Base-by-base conservation (phyloP, 2,797 vertebrate species). In the Furcifer pardalis region DNA sequence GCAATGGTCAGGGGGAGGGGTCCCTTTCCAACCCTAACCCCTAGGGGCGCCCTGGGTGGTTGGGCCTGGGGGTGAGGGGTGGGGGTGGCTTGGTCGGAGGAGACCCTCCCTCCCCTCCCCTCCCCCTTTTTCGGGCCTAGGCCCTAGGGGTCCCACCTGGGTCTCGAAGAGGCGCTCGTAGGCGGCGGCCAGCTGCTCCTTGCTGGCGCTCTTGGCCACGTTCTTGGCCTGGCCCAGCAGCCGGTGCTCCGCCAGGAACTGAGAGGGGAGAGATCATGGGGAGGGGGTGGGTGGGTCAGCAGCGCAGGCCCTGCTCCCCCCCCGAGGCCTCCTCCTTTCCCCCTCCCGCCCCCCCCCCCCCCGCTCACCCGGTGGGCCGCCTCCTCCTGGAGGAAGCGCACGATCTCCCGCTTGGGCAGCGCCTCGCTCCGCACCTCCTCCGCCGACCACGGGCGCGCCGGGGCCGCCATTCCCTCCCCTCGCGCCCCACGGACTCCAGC, bases 181-280 rank as follows among this genome's bases (percentile, higher is more conserved):
- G 56, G 98, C 98, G 5, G 92, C 77, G 40, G 97, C 93, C 42
- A 99, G 95, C 44, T 99, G 97, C 40, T 99, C 98, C 95, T 99
- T 99, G 49, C 98, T 99, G 56, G 98, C 98, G 0, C 98, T 99
- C 95, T 99, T 99, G 0, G 97, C 96, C 69, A 99, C 98, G 93
- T 98, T 99, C 92, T 99, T 99, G 35, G 99, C 96, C 91, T 99
- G 99, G 93, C 98, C 98, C 88, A 98, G 91, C 90, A 99, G 95
- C 87, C 98, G 98, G 93, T 99, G 97, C 86, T 99, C 98, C 77
- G 96, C 96, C 87, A 99, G 97, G 94, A 99, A 99, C 98, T 99
- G 68, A 92, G 13, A 94, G 89, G 68, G n/a, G n/a, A n/a, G n/a
- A n/a, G n/a, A n/a, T n/a, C n/a, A n/a, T n/a, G n/a, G n/a, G n/a